Evolutionary conservation across 2,797 vertebrate species (phyloP).

Genomic region (Urophycis tenuis): DNA sequence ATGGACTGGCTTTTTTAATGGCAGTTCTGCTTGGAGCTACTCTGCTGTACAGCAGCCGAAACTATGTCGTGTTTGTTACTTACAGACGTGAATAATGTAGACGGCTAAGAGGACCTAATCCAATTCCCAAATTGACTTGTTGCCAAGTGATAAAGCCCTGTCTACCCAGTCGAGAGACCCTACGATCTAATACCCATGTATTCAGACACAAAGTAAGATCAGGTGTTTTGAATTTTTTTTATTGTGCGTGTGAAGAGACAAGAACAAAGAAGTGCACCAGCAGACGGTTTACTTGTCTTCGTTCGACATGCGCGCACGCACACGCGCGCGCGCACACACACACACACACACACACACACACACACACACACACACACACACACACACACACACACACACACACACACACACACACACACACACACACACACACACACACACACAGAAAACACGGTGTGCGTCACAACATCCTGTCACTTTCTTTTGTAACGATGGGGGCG

Average conservation of each 20-base stretch:
- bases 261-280: slow-evolving; percentile 8
- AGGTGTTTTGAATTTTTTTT: no score
- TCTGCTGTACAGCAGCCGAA: neutral
- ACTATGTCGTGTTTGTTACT: neutral
- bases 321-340: neutral
- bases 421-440: neutral
- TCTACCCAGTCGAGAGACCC: neutral
- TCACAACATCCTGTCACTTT: slow-evolving; percentile 7
- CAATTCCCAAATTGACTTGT: neutral
- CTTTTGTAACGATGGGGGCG: neutral
- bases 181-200: slow-evolving; percentile 4
- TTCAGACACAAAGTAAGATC: neutral
- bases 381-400: neutral
- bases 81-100: slow-evolving; percentile 5
- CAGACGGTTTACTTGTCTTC: slow-evolving; percentile 12
- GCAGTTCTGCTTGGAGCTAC: neutral
- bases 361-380: neutral
- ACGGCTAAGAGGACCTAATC: neutral
- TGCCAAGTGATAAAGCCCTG: neutral
- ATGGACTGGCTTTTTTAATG: slow-evolving; percentile 16
- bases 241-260: neutral
- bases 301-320: neutral
- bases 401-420: neutral
- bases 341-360: neutral
- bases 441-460: neutral